Conservation (phyloP, 92 coral and sea anemone genomes). For the Isaurus tuberculatus region DNA sequence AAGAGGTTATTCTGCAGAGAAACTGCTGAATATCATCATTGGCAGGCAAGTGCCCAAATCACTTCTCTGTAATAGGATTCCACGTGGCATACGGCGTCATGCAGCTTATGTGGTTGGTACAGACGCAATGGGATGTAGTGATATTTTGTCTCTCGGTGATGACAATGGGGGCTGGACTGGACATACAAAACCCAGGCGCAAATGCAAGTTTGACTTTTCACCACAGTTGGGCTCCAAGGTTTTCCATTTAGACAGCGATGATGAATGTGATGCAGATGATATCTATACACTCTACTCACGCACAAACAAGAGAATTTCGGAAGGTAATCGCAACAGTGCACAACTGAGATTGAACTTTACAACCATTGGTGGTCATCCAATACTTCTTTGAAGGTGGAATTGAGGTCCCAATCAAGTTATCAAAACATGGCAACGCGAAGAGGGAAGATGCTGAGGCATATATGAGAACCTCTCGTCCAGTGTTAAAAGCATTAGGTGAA, state of each 20-base stretch:
- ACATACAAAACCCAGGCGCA: slow-evolving; percentile 38
- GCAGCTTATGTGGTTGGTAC: slow-evolving; percentile 53
- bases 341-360: slow-evolving; percentile 39
- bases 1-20: background rate
- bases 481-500: slow-evolving; percentile 44
- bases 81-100: slow-evolving; percentile 51
- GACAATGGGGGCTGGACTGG: slow-evolving; percentile 52
- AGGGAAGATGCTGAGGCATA: slow-evolving; percentile 56
- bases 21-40: background rate
- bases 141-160: slow-evolving; percentile 29
- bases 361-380: slow-evolving; percentile 58
- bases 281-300: slow-evolving; percentile 28
- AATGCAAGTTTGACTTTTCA: slow-evolving; percentile 7
- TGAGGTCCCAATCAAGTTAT: slow-evolving; percentile 61
- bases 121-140: slow-evolving; percentile 30
- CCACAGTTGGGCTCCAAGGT: slow-evolving; percentile 6
- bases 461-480: slow-evolving; percentile 63
- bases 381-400: slow-evolving; percentile 64
- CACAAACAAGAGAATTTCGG: slow-evolving; percentile 56
- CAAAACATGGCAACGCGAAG: slow-evolving; percentile 65
- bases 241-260: background rate
- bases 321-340: slow-evolving; percentile 62
- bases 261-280: background rate
- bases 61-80: slow-evolving; percentile 39
- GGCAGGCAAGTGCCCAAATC: slow-evolving; percentile 10